Conservation (phyloP, 2,888 invertebrate species). For the Xestia rhomboidea region DNA sequence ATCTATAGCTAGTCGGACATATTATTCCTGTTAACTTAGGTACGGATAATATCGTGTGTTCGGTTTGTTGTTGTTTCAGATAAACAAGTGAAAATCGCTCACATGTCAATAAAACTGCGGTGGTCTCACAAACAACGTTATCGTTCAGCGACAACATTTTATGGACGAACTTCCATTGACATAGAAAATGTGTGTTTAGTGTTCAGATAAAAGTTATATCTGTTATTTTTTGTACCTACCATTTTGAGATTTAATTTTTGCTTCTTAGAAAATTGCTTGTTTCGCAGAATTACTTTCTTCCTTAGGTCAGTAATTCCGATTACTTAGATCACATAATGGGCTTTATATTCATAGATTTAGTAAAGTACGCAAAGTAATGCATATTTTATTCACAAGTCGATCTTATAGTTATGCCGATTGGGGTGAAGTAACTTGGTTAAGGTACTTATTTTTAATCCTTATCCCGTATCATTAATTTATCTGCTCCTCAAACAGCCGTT, state of each 20-base stretch:
- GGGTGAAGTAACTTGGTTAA: background rate
- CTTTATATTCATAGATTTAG: background rate
- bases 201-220: conserved; percentile 23
- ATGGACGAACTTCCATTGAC: conserved; percentile 33
- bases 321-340: background rate
- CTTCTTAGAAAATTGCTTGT: background rate
- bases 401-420: background rate
- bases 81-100: conserved; percentile 49
- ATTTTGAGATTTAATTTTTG: background rate
- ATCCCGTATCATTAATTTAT: conserved; percentile 12
- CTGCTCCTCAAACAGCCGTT: conserved; percentile 30
- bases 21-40: conserved; percentile 18
- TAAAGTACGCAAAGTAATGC: background rate
- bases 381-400: no score
- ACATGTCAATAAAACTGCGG: conserved; percentile 53
- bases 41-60: conserved; percentile 24
- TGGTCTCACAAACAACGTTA: conserved; percentile 50
- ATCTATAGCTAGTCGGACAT: background rate
- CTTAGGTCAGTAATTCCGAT: background rate
- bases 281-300: background rate
- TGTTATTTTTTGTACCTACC: background rate
- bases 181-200: conserved; percentile 31
- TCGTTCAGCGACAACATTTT: conserved; percentile 40
- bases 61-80: conserved; percentile 41
- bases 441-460: background rate